Base-by-base conservation (phyloP, 2,888 invertebrate genomes). In the Calliphora vomitoria region DNA sequence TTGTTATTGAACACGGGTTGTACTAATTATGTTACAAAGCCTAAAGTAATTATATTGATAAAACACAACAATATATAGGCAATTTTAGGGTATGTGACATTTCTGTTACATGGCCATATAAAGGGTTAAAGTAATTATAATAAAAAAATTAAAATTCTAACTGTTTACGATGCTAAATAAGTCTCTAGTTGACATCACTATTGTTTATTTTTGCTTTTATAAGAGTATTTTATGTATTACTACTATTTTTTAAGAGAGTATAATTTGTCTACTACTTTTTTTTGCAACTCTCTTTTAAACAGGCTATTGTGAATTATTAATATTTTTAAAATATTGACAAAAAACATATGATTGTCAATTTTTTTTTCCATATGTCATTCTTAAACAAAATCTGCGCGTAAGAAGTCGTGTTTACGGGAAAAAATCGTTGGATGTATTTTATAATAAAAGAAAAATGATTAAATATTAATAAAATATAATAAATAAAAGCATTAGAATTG, bases 281-380 rank as follows among this genome's bases (percentile, higher is more conserved):
- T 47, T 47, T 58, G 8, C 60, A 75, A 55, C 75, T 44, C 11
- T 44, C 31, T 15, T 8, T 8, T 3, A 35, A 15, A 8, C 25
- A 25, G 25, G 3, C 58, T 80, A 80, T 80, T 69, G 79, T 80
- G 79, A 69, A 50, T 80, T n/a, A 18, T 47, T 20, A 0, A 20
- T 3, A 58, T 5, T 11, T 69, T 20, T 47, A 3, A 44, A n/a
- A 41, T 11, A 44, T 5, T 35, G 18, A 35, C 47, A 60, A 47
- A 35, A 53, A 69, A 69, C 79, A 80, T 69, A 69, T 80, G 79
- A 35, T 38, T 80, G 69, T 78, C 66, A 78, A 13, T 10, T 41
- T 53, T 47, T 50, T 55, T 68, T 35, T 47, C 4, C 58, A 80
- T 38, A 47, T 81, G 81, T 44, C 81, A 81, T 81, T 81, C 53